These are phyloP conservation scores for Streptopelia turtur DNA, from an alignment of 2,797 vertebrate genomes.

Conservation along the genomic window DNA sequence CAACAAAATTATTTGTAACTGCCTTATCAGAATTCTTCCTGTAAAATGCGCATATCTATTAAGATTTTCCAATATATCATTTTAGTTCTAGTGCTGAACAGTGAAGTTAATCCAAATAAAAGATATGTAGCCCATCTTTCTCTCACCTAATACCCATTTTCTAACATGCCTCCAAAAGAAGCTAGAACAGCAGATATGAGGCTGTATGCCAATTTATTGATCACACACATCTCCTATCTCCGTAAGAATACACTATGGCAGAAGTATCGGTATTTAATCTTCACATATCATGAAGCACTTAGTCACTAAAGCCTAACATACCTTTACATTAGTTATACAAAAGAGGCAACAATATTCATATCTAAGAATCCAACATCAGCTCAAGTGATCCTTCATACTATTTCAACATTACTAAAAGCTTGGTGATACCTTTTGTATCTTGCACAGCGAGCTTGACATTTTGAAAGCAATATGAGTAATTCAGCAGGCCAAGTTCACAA, in stretches of 20 bases:
- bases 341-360: background rate
- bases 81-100: background rate
- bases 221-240: background rate
- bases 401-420: background rate
- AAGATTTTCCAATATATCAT: background rate
- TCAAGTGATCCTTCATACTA: background rate
- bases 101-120: background rate
- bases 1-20: background rate
- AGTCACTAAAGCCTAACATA: background rate
- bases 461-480: background rate
- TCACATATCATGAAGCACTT: background rate
- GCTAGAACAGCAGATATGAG: background rate
- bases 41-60: background rate
- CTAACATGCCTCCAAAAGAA: background rate
- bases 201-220: background rate
- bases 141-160: background rate
- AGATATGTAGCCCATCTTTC: background rate
- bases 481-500: background rate
- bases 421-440: background rate
- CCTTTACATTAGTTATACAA: background rate
- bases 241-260: fast-evolving
- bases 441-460: background rate
- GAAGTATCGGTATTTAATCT: background rate
- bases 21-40: background rate
- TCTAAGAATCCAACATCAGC: background rate